Percentiles rank a stretch among this genome's conserved stretches.
Evolutionary conservation across 2,113 vertebrate species (phyloP).

Genomic region (Neotoma lepida): DNA sequence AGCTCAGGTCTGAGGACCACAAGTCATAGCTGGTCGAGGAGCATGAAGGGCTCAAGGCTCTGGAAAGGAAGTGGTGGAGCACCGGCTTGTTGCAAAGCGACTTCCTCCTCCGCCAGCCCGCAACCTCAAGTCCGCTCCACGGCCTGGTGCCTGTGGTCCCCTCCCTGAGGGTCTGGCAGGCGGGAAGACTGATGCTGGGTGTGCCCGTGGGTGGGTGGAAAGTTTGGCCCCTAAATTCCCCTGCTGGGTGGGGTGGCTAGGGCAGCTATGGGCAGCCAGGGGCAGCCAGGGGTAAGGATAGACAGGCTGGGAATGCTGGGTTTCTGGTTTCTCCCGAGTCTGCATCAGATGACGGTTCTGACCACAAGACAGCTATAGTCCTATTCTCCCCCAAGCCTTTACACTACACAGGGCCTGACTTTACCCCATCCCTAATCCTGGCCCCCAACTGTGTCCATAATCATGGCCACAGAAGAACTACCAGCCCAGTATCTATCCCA

Average conservation of each 20-base stretch:
- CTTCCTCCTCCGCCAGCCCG: constrained; percentile 75
- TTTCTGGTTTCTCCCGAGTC: neutral
- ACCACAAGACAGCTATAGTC: neutral
- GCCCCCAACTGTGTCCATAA: neutral
- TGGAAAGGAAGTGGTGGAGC: constrained; percentile 78
- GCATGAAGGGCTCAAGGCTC: constrained; percentile 66
- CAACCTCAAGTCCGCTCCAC: constrained; percentile 79
- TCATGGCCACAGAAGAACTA: neutral
- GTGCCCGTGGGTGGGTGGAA: constrained; percentile 76
- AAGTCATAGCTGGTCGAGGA: constrained; percentile 63
- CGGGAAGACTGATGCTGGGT: constrained; percentile 69
- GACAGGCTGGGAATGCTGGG: neutral
- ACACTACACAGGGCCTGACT: neutral
- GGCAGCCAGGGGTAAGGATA: neutral
- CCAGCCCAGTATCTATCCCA: neutral
- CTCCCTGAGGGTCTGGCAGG: constrained; percentile 73
- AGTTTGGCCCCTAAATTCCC: constrained; percentile 70
- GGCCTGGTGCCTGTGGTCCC: constrained; percentile 73
- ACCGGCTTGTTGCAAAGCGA: constrained; percentile 66
- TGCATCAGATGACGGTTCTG: neutral
- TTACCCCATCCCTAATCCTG: neutral
- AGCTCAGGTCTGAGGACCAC: constrained; percentile 46
- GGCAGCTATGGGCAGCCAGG: neutral
- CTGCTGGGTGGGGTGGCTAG: constrained; percentile 8
- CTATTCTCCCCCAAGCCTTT: neutral